Conservation (phyloP, 2,888 invertebrate species). For the Ceriagrion tenellum region DNA sequence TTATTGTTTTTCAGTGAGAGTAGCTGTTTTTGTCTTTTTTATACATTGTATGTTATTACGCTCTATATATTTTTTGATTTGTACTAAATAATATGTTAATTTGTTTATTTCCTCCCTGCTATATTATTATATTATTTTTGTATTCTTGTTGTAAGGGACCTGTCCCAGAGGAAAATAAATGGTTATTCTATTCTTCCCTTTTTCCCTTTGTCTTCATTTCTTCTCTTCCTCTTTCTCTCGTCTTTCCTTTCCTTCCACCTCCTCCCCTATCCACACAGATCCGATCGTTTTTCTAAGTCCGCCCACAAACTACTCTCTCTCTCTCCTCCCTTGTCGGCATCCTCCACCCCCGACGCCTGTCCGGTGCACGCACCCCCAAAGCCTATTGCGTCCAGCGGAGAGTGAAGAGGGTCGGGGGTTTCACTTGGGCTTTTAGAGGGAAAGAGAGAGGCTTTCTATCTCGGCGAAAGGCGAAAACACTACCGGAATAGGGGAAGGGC, state of each 20-base stretch:
- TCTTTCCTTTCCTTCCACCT: background rate
- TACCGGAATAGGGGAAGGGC: background rate
- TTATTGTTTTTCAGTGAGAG: too few species aligned
- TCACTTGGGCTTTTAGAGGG: background rate
- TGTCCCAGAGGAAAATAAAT: too few species aligned
- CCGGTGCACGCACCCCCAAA: background rate
- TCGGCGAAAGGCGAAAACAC: background rate
- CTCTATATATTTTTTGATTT: too few species aligned
- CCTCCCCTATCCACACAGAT: background rate
- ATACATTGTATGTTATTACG: too few species aligned
- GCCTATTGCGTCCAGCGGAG: constrained; percentile 32
- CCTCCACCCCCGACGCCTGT: background rate
- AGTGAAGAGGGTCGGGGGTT: background rate
- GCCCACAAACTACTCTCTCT: background rate
- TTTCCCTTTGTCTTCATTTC: background rate
- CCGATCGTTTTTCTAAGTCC: background rate
- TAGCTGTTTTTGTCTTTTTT: too few species aligned
- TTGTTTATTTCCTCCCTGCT: too few species aligned
- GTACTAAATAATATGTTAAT: too few species aligned
- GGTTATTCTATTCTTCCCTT: background rate
- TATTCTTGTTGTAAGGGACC: too few species aligned
- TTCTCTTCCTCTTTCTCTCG: background rate
- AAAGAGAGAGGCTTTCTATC: background rate
- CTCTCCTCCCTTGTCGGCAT: background rate
- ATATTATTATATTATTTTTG: too few species aligned